Conservation (phyloP, 2,797 vertebrate genomes). For the Myotis daubentonii region DNA sequence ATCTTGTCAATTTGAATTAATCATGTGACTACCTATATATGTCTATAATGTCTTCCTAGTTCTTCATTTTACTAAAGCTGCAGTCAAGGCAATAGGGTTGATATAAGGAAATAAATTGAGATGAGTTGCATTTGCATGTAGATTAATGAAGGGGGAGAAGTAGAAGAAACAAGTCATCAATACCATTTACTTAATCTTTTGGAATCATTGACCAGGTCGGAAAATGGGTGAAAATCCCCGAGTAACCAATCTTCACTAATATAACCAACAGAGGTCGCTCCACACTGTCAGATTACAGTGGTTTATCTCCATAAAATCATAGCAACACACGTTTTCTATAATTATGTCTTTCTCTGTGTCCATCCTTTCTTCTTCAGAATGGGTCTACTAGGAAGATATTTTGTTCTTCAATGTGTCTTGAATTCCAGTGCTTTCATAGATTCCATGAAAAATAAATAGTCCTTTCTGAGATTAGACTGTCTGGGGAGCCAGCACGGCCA, state of each 20-base stretch:
- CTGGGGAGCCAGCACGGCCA: too few species aligned
- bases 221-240: neutral
- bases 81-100: neutral
- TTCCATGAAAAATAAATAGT: constrained; percentile 28
- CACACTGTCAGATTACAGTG: neutral
- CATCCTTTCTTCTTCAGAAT: constrained; percentile 27
- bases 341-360: neutral
- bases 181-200: neutral
- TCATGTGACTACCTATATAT: neutral
- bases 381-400: neutral
- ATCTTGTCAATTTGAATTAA: constrained; percentile 16
- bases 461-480: neutral
- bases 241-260: neutral
- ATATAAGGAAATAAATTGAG: neutral
- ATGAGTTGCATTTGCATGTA: neutral
- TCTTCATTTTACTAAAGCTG: constrained; percentile 9
- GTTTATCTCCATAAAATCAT: neutral
- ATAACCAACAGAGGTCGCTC: constrained; percentile 50
- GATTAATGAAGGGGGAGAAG: neutral
- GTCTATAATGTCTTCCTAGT: neutral
- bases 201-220: neutral
- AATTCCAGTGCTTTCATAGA: neutral
- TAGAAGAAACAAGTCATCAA: neutral
- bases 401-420: constrained; percentile 2
- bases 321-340: neutral